These are phyloP conservation scores for Pelodytes ibericus DNA, from an alignment of 2,797 vertebrate genomes.

Conservation along the genomic window DNA sequence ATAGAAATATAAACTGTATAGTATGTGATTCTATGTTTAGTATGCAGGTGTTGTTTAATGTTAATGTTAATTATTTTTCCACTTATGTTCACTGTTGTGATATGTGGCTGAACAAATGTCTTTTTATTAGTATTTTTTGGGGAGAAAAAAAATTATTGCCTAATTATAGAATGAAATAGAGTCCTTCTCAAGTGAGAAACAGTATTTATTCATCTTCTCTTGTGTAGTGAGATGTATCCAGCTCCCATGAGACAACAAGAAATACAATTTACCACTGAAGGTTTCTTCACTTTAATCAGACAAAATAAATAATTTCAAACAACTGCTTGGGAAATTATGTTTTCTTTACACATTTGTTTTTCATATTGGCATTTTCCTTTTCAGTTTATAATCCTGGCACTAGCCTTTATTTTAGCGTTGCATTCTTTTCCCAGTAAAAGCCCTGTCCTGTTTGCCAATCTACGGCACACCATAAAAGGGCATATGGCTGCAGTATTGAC, in stretches of 20 bases:
- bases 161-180: constrained; percentile 44
- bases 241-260: constrained; percentile 32
- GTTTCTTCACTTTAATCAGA: constrained; percentile 25
- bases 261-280: constrained; percentile 42
- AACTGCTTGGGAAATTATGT: constrained; percentile 16
- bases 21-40: constrained; percentile 18
- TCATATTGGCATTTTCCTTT: not conserved
- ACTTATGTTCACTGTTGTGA: constrained; percentile 35
- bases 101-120: constrained; percentile 48
- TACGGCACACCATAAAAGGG: not conserved
- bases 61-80: constrained; percentile 54
- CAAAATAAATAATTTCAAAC: constrained; percentile 35
- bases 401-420: not conserved
- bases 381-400: not conserved
- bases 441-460: not conserved
- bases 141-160: constrained; percentile 37
- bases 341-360: constrained; percentile 13
- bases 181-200: constrained; percentile 47
- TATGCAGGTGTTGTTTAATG: constrained; percentile 37
- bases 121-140: constrained; percentile 39
- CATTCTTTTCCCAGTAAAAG: not conserved
- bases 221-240: constrained; percentile 33
- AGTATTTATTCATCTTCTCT: constrained; percentile 42
- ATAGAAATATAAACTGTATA: too few species aligned
- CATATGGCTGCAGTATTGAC: constrained; percentile 22